Percentiles rank a stretch among this genome's conserved stretches.
Evolutionary conservation across 2,113 vertebrate genomes (phyloP).

Genomic region (Athene noctua): DNA sequence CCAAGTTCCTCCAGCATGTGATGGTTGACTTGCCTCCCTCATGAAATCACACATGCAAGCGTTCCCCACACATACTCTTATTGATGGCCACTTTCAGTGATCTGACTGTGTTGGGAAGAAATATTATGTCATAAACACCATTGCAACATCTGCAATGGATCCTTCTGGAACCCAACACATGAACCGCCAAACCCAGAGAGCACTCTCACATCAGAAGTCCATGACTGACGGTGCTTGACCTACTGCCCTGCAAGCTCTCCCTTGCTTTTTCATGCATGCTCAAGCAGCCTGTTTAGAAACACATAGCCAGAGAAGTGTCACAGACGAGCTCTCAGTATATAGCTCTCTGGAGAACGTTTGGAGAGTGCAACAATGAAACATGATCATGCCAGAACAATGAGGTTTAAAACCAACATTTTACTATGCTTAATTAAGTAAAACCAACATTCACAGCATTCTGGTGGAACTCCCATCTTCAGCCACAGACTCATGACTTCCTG

Average conservation of each 20-base stretch:
- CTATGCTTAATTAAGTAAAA: conserved; percentile 18
- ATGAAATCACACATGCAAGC: conserved; percentile 70
- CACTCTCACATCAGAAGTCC: conserved; percentile 23
- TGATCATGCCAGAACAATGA: background rate
- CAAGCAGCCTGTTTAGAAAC: background rate
- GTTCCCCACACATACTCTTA: conserved; percentile 34
- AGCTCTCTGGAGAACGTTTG: conserved; percentile 48
- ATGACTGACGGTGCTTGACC: conserved; percentile 12
- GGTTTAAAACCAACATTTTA: conserved; percentile 17
- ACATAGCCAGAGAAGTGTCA: conserved; percentile 27
- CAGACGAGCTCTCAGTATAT: conserved; percentile 38
- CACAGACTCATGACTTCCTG: background rate
- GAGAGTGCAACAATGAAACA: conserved; percentile 14
- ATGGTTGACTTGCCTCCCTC: conserved; percentile 76
- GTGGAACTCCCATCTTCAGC: background rate
- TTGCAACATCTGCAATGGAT: conserved; percentile 60
- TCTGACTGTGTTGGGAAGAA: conserved; percentile 57
- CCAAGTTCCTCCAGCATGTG: conserved; percentile 63
- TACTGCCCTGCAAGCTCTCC: background rate
- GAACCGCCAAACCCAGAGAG: conserved; percentile 8
- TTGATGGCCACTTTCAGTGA: conserved; percentile 67
- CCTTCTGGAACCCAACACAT: conserved; percentile 6
- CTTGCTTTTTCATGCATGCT: background rate
- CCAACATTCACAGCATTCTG: background rate
- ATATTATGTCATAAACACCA: conserved; percentile 70